Conservation (phyloP, 2,797 vertebrate genomes). For the Podarcis siculus region DNA sequence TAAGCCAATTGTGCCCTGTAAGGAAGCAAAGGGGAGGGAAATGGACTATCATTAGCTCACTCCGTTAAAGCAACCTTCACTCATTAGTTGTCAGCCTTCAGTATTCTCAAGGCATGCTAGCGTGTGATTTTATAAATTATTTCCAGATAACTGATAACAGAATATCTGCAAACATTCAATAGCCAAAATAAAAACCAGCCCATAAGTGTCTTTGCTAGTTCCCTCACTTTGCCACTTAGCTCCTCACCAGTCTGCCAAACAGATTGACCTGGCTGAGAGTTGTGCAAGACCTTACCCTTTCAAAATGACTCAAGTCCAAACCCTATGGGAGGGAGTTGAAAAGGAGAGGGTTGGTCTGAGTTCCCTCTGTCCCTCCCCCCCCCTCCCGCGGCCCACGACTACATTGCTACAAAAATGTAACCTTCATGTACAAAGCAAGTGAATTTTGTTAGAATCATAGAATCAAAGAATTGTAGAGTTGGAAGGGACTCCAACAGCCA, state of each 20-base stretch:
- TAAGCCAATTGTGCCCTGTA: background rate
- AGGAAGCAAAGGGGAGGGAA: background rate
- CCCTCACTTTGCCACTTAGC: no score
- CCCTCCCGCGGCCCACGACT: fast-evolving
- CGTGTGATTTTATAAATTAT: no score
- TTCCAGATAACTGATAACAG: background rate
- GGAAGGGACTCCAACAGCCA: no score
- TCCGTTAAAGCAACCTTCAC: background rate
- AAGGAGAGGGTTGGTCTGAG: background rate
- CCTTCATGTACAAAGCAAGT: background rate
- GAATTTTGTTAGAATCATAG: background rate
- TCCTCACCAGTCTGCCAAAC: background rate
- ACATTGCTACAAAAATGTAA: background rate
- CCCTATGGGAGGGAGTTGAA: background rate
- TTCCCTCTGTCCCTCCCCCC: no score
- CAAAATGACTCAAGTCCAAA: background rate
- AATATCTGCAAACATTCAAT: no score
- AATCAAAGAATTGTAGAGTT: no score
- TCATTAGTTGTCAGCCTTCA: background rate
- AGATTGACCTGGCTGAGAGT: no score
- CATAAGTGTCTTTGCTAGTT: no score
- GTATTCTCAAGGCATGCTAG: background rate
- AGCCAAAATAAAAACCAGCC: no score
- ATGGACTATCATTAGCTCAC: background rate
- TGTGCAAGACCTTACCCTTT: background rate